Evolutionary conservation across 2,113 vertebrate species (phyloP).

Genomic region (Oceanodroma tethys): DNA sequence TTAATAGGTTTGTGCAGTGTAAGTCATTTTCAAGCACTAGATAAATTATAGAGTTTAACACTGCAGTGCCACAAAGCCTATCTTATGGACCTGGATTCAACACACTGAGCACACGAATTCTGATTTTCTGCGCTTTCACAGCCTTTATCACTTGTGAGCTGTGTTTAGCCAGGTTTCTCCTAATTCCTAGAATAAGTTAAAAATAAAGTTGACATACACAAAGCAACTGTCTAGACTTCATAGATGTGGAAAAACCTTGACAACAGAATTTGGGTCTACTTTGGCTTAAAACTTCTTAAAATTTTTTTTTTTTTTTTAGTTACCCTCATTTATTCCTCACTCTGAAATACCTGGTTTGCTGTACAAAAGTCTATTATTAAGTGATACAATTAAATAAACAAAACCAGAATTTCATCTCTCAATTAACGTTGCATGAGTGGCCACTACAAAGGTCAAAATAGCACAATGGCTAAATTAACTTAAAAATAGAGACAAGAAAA

Average conservation of each 20-base stretch:
- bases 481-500: not conserved
- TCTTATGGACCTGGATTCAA: not conserved
- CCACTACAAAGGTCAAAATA: not conserved
- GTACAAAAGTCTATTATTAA: not conserved
- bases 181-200: not conserved
- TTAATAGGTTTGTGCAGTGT: not conserved
- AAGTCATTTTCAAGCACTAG: not conserved
- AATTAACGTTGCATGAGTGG: not conserved
- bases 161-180: not conserved
- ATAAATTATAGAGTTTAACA: not conserved
- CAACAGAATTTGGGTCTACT: not conserved
- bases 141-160: not conserved
- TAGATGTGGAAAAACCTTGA: not conserved
- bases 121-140: not conserved
- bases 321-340: not conserved
- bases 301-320: not conserved
- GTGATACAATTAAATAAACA: not conserved
- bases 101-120: not conserved
- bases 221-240: not conserved
- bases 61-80: not conserved
- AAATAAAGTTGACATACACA: not conserved
- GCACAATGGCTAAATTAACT: not conserved
- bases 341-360: not conserved
- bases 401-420: not conserved
- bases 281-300: not conserved